Percentiles rank a stretch among this genome's conserved stretches.
Evolutionary conservation across 2,888 invertebrate species (phyloP).

Genomic region (Eupithecia subumbrata): DNA sequence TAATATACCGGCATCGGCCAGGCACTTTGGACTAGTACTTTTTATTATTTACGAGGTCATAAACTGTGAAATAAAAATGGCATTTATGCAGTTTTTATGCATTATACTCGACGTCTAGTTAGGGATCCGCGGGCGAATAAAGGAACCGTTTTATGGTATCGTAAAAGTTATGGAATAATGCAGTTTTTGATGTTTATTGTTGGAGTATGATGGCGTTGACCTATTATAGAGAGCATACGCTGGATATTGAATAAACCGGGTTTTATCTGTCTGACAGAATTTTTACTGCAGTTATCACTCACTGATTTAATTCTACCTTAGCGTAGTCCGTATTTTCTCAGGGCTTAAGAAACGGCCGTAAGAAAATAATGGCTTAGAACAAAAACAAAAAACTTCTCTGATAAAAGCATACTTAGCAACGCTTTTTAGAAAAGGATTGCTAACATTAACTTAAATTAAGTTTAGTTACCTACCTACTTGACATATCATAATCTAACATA

Average conservation of each 20-base stretch:
- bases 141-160: slow-evolving; percentile 31
- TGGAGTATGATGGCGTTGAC: slow-evolving; percentile 12
- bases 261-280: background rate
- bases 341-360: too few relatives aligned
- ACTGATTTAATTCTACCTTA: background rate
- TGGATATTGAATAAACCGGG: background rate
- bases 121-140: slow-evolving; percentile 31
- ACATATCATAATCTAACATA: too few relatives aligned
- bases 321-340: too few relatives aligned
- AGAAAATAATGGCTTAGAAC: too few relatives aligned
- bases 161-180: slow-evolving; percentile 29
- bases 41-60: slow-evolving; percentile 56
- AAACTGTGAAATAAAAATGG: slow-evolving; percentile 56
- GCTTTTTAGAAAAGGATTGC: too few relatives aligned
- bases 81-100: slow-evolving; percentile 61
- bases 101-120: slow-evolving; percentile 40
- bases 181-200: slow-evolving; percentile 26
- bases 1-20: slow-evolving; percentile 21
- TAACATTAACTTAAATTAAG: background rate
- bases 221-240: slow-evolving; percentile 9
- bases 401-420: too few relatives aligned
- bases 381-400: too few relatives aligned
- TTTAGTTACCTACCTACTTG: background rate
- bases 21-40: slow-evolving; percentile 40
- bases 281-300: background rate